A percentile compares a stretch with the other conserved stretches of the same genome.
Evolutionary conservation across 2,797 vertebrate species (phyloP).

Genomic region (Acipenser oxyrinchus): DNA sequence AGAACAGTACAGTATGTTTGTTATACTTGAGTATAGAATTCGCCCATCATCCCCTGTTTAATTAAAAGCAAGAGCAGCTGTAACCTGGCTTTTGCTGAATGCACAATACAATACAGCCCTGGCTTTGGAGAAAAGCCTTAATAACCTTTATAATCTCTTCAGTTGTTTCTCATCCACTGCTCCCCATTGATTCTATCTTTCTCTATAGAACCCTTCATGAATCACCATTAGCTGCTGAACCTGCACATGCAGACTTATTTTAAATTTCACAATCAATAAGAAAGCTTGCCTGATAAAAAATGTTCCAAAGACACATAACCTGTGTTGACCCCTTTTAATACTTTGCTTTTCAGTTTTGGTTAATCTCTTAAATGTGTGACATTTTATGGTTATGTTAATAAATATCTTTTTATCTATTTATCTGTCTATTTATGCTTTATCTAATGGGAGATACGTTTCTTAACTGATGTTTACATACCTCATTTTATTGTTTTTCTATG

Average conservation of each 20-base stretch:
- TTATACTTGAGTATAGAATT: not conserved
- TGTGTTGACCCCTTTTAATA: slow-evolving; percentile 42
- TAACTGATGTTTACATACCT: no score
- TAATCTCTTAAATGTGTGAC: slow-evolving; percentile 42
- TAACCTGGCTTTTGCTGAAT: not conserved
- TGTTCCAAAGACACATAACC: slow-evolving; percentile 30
- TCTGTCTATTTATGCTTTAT: no score
- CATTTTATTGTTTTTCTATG: no score
- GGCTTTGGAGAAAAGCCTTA: slow-evolving; percentile 42
- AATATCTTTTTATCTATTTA: no score
- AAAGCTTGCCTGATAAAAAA: slow-evolving; percentile 23
- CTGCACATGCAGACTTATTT: slow-evolving; percentile 41
- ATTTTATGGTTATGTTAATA: slow-evolving; percentile 25
- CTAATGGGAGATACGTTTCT: no score
- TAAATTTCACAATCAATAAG: slow-evolving; percentile 52
- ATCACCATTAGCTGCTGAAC: slow-evolving; percentile 41
- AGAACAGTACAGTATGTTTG: not conserved
- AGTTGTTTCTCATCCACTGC: slow-evolving; percentile 70
- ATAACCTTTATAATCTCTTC: slow-evolving; percentile 60
- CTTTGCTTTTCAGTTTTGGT: slow-evolving; percentile 43
- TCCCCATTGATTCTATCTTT: slow-evolving; percentile 66
- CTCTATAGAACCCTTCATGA: slow-evolving; percentile 48
- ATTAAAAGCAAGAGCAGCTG: not conserved
- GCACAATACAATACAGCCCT: not conserved
- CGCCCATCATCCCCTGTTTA: not conserved